phyloP scores from a whole-genome alignment of 2,797 vertebrate genomes.

The Halcyon chelicuti region DNA sequence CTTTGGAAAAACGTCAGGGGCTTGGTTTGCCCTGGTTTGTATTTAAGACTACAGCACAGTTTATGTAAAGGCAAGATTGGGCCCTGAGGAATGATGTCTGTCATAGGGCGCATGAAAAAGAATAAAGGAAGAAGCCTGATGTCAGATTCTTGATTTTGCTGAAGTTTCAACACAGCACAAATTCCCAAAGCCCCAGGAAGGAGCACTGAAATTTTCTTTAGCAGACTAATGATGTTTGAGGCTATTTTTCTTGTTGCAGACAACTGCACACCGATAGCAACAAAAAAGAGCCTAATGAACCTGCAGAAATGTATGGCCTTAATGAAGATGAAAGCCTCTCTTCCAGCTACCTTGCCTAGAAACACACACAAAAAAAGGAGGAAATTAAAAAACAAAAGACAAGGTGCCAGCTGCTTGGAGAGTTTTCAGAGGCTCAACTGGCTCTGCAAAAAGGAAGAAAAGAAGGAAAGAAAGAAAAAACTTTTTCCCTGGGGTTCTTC shows the following conservation, averaged over 20 bases:
- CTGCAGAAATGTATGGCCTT: conserved; percentile 67
- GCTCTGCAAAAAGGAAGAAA: conserved; percentile 46
- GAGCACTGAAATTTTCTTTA: conserved; percentile 56
- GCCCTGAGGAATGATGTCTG: conserved; percentile 26
- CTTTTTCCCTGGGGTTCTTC: conserved; percentile 56
- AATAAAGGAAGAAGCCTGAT: conserved; percentile 36
- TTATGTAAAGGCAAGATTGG: conserved; percentile 45
- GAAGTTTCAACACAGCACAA: conserved; percentile 50
- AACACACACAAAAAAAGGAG: background rate
- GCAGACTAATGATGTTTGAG: conserved; percentile 69
- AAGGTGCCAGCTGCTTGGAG: conserved; percentile 61
- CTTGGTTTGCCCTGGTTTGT: conserved; percentile 34
- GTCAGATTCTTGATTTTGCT: conserved; percentile 54
- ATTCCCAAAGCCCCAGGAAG: conserved; percentile 48
- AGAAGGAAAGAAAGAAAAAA: conserved; percentile 32
- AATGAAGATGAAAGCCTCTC: conserved; percentile 75
- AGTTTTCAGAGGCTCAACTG: conserved; percentile 34
- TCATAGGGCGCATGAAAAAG: background rate
- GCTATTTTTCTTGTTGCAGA: conserved; percentile 71
- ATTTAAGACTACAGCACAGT: conserved; percentile 20
- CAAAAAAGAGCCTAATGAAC: conserved; percentile 66
- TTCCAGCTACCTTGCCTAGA: conserved; percentile 51
- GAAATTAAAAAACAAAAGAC: conserved; percentile 44
- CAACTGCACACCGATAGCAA: conserved; percentile 58
- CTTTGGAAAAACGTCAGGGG: conserved; percentile 49